Base-by-base conservation (phyloP, 2,888 invertebrate genomes). In the Salpingus planirostris region DNA sequence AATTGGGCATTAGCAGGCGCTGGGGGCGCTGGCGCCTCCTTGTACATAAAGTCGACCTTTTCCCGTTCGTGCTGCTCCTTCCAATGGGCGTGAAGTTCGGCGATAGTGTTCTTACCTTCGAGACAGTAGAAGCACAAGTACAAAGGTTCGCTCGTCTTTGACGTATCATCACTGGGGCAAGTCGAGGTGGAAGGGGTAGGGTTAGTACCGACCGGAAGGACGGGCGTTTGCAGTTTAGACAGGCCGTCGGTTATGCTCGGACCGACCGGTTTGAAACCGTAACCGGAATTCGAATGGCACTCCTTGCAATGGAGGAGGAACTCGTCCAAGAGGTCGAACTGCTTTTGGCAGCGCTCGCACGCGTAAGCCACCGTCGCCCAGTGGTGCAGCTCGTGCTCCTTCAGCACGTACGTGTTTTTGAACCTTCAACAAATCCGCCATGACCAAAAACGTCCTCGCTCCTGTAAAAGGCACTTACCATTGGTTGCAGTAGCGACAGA, bases 351-450 rank as follows among this genome's bases (percentile, higher is more conserved):
- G 33, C 65, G 54, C 0, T 37, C 41, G 43, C 75, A 76, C 1
- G 45, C 46, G 36, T 51, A 67, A 0, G 70, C 67, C 36, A 67
- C 67, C 5, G 68, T 43, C 3, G 60, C 56, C 60, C 66, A 70
- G 49, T 75, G 74, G 2, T 60, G 52, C 15, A 65, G 49, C 3
- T 66, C 49, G 45, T 75, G 75, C 24, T 59, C 55, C 10, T 54
- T 57, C n/a, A 68, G 29, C 8, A 52, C 47, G 10, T 46, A 45
- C 3, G 33, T 23, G 25, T 53, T 29, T 42, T 45, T 43, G 31
- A 43, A 50, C 34, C 47, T 49, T 28, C 10, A 49, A 38, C n/a
- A 32, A n/a, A n/a, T n/a, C n/a, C n/a, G n/a, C n/a, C 8, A 25
- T 12, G 8, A 3, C 2, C 3, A 3, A 12, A 11, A 11, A 11